Conservation (phyloP, 2,888 invertebrate species). For the Erannis defoliaria region DNA sequence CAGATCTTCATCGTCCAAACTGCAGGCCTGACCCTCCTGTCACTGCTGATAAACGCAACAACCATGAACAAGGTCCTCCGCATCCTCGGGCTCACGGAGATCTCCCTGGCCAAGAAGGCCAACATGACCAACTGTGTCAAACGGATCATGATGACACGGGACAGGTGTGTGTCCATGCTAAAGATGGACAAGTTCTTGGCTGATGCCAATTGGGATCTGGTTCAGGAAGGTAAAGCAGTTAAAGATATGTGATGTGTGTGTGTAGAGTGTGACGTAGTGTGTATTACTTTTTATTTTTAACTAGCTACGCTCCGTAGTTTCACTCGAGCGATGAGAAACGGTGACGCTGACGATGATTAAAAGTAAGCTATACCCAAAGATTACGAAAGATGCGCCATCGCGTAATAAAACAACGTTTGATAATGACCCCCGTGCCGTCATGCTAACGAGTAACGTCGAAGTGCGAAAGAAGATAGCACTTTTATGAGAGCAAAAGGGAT, state of each 20-base stretch:
- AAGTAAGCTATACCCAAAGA: too few relatives aligned
- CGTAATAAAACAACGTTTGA: too few relatives aligned
- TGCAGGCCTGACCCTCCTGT: conserved; percentile 85
- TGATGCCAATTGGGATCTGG: conserved; percentile 88
- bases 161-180: conserved; percentile 83
- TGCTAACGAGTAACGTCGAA: too few relatives aligned
- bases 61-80: conserved; percentile 82
- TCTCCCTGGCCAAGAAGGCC: conserved; percentile 82
- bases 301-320: too few relatives aligned
- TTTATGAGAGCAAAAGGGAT: too few relatives aligned
- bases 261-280: too few relatives aligned
- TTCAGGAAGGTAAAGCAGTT: conserved; percentile 67
- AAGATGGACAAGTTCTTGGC: conserved; percentile 88
- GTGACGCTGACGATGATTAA: too few relatives aligned
- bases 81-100: conserved; percentile 81
- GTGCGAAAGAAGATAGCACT: too few relatives aligned
- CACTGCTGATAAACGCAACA: conserved; percentile 86
- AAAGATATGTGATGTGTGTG: neutral
- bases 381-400: too few relatives aligned
- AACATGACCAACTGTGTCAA: conserved; percentile 86
- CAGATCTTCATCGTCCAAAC: conserved; percentile 86
- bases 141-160: conserved; percentile 77
- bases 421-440: too few relatives aligned
- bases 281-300: too few relatives aligned
- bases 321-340: too few relatives aligned